Conservation (phyloP, 2,888 invertebrate genomes). For the Erannis defoliaria region DNA sequence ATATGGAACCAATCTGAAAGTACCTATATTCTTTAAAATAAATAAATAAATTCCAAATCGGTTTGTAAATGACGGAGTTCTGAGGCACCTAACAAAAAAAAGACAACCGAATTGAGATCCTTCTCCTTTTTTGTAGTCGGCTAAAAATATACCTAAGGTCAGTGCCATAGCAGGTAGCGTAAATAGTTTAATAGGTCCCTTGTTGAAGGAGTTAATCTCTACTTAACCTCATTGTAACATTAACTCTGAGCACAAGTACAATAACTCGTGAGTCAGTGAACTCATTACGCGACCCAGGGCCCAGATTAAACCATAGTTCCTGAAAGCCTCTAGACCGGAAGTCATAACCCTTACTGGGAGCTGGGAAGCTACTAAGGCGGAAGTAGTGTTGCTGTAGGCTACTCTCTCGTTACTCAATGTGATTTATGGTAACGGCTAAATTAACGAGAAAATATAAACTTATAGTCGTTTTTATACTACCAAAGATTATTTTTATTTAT, state of each 20-base stretch:
- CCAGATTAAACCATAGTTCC: slow-evolving; percentile 11
- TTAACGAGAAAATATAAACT: background rate
- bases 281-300: slow-evolving; percentile 20
- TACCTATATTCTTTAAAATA: too few relatives aligned
- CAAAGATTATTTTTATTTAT: too few relatives aligned
- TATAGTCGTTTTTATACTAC: too few relatives aligned
- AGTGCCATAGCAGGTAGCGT: too few relatives aligned
- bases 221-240: slow-evolving; percentile 8
- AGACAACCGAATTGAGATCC: too few relatives aligned
- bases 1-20: too few relatives aligned
- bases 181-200: too few relatives aligned
- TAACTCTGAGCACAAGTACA: slow-evolving; percentile 1
- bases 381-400: slow-evolving; percentile 15
- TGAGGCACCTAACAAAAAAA: too few relatives aligned
- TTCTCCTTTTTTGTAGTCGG: too few relatives aligned
- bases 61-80: too few relatives aligned
- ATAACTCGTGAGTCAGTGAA: slow-evolving; percentile 16
- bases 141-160: too few relatives aligned
- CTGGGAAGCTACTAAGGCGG: slow-evolving; percentile 21
- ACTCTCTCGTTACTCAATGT: slow-evolving; percentile 1
- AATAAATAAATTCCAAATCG: too few relatives aligned
- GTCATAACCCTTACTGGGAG: slow-evolving; percentile 22
- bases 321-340: slow-evolving; percentile 24
- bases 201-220: slow-evolving; percentile 1
- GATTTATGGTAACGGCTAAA: background rate